Evolutionary conservation across 2,888 invertebrate species (phyloP), one percentile per base, ranked within the genome.

Genomic region (Cetonia aurata): DNA sequence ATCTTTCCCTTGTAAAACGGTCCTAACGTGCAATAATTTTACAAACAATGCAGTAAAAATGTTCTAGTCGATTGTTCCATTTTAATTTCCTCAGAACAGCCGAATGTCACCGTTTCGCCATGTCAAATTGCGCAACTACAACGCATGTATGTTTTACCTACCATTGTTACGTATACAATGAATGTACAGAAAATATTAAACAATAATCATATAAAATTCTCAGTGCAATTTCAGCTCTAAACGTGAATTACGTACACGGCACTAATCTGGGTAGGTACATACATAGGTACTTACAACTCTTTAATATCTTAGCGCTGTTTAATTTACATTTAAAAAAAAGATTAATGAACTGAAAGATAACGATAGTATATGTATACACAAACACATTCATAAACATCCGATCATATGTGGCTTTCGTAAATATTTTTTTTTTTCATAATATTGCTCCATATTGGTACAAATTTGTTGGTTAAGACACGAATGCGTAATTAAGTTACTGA

Each of bases 91-190:
- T 8, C 46, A 46, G 46, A 60, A 31, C 46, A 31, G 17, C 15
- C 15, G 46, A 60, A 48, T 60, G 60, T 60, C 60, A 60, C 46
- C 31, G 46, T 60, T 60, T 48, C 60, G 31, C 31, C 44, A 60
- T 60, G 13, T 12, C 25, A 13, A 46, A 10, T 60, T 48, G n/a
- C 60, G 25, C 4, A 25, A 25, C 25, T 1, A 25, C 25, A 25
- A 25, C 25, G 25, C 25, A 25, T 25, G 25, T 25, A 25, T 25
- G 25, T 25, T 25, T 4, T 25, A n/a, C 4, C 4, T 25, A 25
- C 25, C 4, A 25, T 25, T 25, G 25, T 25, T 25, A 46, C 48
- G 10, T 13, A 31, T 48, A 31, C 48, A 60, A 60, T n/a, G 17
- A 31, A 17, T 25, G 31, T 25, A 60, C 31, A n/a, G 48, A 46